Evolutionary conservation across 2,888 invertebrate genomes (phyloP), one percentile per base, ranked within the genome.

Genomic region (Acrocyrtus sp.): DNA sequence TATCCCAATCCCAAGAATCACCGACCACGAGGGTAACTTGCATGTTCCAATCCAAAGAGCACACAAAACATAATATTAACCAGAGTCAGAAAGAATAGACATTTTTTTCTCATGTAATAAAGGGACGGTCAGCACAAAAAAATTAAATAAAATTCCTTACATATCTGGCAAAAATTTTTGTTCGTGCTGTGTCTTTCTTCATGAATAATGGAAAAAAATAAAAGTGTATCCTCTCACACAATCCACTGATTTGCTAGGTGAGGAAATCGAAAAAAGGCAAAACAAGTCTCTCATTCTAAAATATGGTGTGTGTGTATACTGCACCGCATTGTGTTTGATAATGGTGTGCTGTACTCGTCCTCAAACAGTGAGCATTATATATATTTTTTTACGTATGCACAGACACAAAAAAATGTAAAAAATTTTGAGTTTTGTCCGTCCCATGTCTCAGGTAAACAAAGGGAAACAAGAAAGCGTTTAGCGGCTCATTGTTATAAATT

Each of bases 401-500:
- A 57, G 19, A 50, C 19, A 21, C 21, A 27, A 63, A 65, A 68
- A 62, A 74, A 68, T 68, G 72, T 73, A 73, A 67, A 72, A 72
- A 53, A 45, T 66, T 72, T 34, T 41, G 45, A 62, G 50, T 19
- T 53, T 70, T 56, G 54, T 57, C 53, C 60, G 58, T 57, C 63
- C 57, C 48, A 43, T 67, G 67, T 73, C 70, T 72, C 73, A 62
- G 61, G 73, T 74, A 74, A 74, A 74, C 73, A 74, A 74, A 74
- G 47, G 68, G 67, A 45, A 68, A 70, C 48, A 62, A 67, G 68
- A 60, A 68, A 74, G 68, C 68, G 68, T 74, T 74, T 67, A 63
- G 79, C 81, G 79, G 81, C 78, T 76, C 73, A 67, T 75, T 60
- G 63, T 77, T 68, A 73, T 77, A 81, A 81, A 81, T 81, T 81